Base-by-base conservation (phyloP, 2,797 vertebrate genomes). In the Balearica regulorum region DNA sequence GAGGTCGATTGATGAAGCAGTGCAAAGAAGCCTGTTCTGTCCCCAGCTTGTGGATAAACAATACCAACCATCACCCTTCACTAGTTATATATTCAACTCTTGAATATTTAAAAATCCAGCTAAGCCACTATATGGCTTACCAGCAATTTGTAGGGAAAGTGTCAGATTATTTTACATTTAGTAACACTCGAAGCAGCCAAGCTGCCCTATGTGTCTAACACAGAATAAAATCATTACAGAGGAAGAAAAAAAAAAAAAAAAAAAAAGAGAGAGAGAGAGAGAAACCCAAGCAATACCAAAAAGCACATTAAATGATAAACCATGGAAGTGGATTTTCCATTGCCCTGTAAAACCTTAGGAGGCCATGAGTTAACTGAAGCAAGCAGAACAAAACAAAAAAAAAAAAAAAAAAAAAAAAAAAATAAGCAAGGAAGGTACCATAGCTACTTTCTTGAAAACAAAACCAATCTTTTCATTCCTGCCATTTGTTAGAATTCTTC, bases 401-500 rank as follows among this genome's bases (percentile, higher is more conserved):
- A 19, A n/a, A 31, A 37, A 17, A 13, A 71, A 64, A 8, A 31
- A 37, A 19, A n/a, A 31, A 37, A 17, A 73, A 60, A 44, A 55
- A 89, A 75, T 18, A 97, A 95, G 87, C 93, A 87, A 94, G 94
- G 96, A 97, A 98, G 98, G 98, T 98, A 97, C 97, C 97, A 97
- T 97, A 98, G 98, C 95, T 96, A 98, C 98, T 98, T 98, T 98
- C 98, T 98, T 98, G 97, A 98, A 98, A 98, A 98, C 97, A 98
- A 98, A 98, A 97, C 97, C 97, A 97, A 97, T 98, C 97, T 98
- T 98, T 98, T 97, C 93, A 96, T 97, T 97, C 94, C 97, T 98
- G 97, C 98, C 98, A 98, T 98, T 98, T 98, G 98, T 98, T 98
- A 97, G 97, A 97, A 98, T 98, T 98, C 98, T 98, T 98, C 98